phyloP scores from a whole-genome alignment of 2,797 vertebrate genomes.

The Champsocephalus esox region DNA sequence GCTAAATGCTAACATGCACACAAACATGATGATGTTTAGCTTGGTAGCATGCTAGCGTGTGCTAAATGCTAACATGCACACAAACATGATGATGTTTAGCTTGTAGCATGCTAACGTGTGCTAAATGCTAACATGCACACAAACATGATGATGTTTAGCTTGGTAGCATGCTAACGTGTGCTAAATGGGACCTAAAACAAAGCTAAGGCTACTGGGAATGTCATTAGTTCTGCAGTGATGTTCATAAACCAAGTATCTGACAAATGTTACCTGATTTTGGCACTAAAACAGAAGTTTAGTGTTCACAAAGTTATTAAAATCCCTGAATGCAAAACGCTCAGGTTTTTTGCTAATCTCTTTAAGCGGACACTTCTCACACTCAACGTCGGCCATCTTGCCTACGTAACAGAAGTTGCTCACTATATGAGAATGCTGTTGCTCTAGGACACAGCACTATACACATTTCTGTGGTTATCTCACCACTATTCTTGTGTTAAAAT shows the following conservation, averaged over 20 bases:
- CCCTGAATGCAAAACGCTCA: background rate
- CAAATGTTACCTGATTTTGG: background rate
- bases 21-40: background rate
- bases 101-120: background rate
- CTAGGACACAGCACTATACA: too few relatives aligned
- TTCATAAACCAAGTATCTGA: background rate
- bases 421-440: too few relatives aligned
- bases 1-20: background rate
- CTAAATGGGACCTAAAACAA: background rate
- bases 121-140: background rate
- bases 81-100: background rate
- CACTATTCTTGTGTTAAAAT: too few relatives aligned
- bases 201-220: background rate
- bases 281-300: background rate
- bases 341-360: too few relatives aligned
- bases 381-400: too few relatives aligned
- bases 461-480: too few relatives aligned
- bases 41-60: background rate
- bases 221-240: background rate
- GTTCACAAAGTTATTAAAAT: background rate
- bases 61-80: background rate
- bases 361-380: too few relatives aligned
- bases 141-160: background rate
- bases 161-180: too few relatives aligned
- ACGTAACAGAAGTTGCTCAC: too few relatives aligned